These are phyloP conservation scores for western clawed frog (Xenopus tropicalis) DNA, from an alignment of 2,113 vertebrate genomes.

Conservation along the genomic window UCB_Xtro_10.0 CM004447.2:29211501-29212000, in stretches of 20 bases:
- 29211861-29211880: slow-evolving; percentile 31
- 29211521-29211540: slow-evolving; percentile 35
- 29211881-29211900: slow-evolving; percentile 38
- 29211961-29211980: slow-evolving; percentile 31
- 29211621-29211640: slow-evolving; percentile 38
- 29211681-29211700: background rate
- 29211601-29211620: background rate
- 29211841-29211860: slow-evolving; percentile 45
- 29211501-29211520: slow-evolving; percentile 39
- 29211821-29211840: slow-evolving; percentile 4
- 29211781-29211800: slow-evolving; percentile 38
- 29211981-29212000: slow-evolving; percentile 28
- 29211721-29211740: background rate
- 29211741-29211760: background rate
- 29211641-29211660: slow-evolving; percentile 36
- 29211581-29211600: slow-evolving; percentile 41
- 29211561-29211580: slow-evolving; percentile 42
- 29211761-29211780: slow-evolving; percentile 15
- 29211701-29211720: slow-evolving; percentile 3
- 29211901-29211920: slow-evolving; percentile 41
- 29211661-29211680: slow-evolving; percentile 11
- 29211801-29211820: slow-evolving; percentile 26
- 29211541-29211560: slow-evolving; percentile 28
- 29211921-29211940: slow-evolving; percentile 47
- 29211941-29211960: slow-evolving; percentile 46